Base-by-base conservation (phyloP, 2,888 invertebrate genomes). In the Ophonus ardosiacus region DNA sequence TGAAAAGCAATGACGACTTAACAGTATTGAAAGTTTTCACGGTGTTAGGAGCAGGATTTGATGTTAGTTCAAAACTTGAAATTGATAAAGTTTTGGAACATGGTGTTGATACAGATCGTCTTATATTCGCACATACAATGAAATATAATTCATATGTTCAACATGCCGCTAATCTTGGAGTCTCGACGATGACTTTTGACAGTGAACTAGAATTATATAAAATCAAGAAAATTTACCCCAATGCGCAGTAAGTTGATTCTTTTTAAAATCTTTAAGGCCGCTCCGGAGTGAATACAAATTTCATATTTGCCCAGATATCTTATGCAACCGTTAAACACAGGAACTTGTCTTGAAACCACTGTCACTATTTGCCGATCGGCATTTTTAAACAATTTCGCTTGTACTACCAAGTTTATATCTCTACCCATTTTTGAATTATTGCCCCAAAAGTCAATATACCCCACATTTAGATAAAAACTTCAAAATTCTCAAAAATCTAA, bases 1-100 rank as follows among this genome's bases (percentile, higher is more conserved):
- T 95, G 38, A 95, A 95, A 89, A 94, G 94, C 88, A 94, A 95
- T 90, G 92, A 93, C 71, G 91, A 93, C 87, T 89, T 90, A 24
- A 89, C 92, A 3, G 91, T 91, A 1, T 87, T 91, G 17, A 90
- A 90, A 88, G 87, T 89, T 63, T 82, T 95, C 78, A 93, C 93
- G 8, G 90, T 92, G 40, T 89, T 94, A 61, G 94, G 94, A 74
- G 90, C 91, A 21, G 92, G 93, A 63, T 95, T 95, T 89, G 94
- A 95, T 89, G 95, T 95, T 89, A 94, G 95, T 5, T 93, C 94
- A 86, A 89, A 90, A 88, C 90, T 90, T 87, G 94, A 94, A 89
- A 94, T 94, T 57, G 90, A 91, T 86, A 90, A 92, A 87, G 90
- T 94, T 5, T 89, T 94, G 86, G 90, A 90, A 17, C 88, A 92